Evolutionary conservation across 2,888 invertebrate species (phyloP), one percentile per base, ranked within the genome.

Genomic region (Melikaiella ostensackeni): DNA sequence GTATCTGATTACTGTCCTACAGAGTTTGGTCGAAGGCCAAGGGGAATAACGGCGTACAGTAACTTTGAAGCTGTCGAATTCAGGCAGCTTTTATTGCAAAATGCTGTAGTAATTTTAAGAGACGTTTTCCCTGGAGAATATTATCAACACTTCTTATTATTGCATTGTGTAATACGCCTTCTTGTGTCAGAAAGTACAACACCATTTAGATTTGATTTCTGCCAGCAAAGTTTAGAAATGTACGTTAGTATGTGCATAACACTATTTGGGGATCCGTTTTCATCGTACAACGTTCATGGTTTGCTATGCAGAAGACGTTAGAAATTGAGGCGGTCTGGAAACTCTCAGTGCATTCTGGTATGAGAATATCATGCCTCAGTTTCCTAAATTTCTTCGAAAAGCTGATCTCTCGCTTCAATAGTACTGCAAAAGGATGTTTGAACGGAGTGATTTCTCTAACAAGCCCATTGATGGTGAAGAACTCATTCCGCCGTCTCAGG

Each of bases 311-410:
- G 24, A 55, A 11, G 82, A 86, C 77, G 80, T 81, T 1, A 24
- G 38, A 35, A 21, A 16, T 11, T 77, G 77, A 59, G 84, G 82
- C 0, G 11, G 42, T 2, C 21, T 85, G n/a, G 82, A 86, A 70
- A 42, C 50, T 11, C 83, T 79, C 75, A 82, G 82, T 75, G 77
- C 83, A 1, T 38, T 38, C 3, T 13, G 38, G 2, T 13, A 38
- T 38, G 38, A 38, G 13, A 38, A 38, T 38, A 13, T 2, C 13
- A 38, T 38, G 13, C 38, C 38, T 0, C 13, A 38, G 13, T 13
- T 38, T 2, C 2, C 0, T 3, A 38, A 13, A 13, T 13, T 13
- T 2, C 11, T 38, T 38, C 13, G 38, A 13, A 38, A 38, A 13
- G 11, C 38, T 0, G 38, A 38, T 13, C 13, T 13, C 13, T 38